Evolutionary conservation across 2,797 vertebrate genomes (phyloP).

Genomic region (Erethizon dorsatum): DNA sequence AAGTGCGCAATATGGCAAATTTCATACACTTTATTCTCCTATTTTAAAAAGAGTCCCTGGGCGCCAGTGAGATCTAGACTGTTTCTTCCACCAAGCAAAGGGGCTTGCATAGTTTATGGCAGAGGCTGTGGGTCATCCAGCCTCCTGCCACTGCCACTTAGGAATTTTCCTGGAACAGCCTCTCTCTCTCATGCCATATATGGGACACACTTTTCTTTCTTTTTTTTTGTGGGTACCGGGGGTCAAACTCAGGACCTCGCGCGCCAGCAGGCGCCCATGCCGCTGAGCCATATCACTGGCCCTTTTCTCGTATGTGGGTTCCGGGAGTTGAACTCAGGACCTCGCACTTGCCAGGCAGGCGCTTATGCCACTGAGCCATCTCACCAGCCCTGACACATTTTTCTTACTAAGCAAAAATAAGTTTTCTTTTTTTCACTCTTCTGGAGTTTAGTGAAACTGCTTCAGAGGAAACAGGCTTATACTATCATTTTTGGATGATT

Average conservation of each 20-base stretch:
- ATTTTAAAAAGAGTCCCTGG: not conserved
- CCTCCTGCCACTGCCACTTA: not conserved
- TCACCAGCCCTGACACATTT: too few species aligned
- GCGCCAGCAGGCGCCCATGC: too few species aligned
- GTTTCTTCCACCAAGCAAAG: not conserved
- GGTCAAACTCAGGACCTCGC: too few species aligned
- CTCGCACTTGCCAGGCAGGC: too few species aligned
- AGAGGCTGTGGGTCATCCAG: not conserved
- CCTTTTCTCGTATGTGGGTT: too few species aligned
- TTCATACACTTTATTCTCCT: not conserved
- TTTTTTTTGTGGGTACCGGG: too few species aligned
- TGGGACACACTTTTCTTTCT: not conserved
- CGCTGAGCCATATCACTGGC: too few species aligned
- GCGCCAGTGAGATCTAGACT: not conserved
- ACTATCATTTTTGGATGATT: not conserved
- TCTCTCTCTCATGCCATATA: not conserved
- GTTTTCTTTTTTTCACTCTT: not conserved
- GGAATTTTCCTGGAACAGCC: not conserved
- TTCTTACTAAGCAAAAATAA: not conserved
- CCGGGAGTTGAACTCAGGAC: too few species aligned
- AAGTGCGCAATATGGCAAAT: not conserved
- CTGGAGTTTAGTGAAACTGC: not conserved
- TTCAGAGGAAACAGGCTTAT: not conserved
- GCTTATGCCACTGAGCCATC: too few species aligned
- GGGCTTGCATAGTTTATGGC: not conserved